phyloP scores from a whole-genome alignment of 2,797 vertebrate genomes.

The Jordanella pulchra region DNA sequence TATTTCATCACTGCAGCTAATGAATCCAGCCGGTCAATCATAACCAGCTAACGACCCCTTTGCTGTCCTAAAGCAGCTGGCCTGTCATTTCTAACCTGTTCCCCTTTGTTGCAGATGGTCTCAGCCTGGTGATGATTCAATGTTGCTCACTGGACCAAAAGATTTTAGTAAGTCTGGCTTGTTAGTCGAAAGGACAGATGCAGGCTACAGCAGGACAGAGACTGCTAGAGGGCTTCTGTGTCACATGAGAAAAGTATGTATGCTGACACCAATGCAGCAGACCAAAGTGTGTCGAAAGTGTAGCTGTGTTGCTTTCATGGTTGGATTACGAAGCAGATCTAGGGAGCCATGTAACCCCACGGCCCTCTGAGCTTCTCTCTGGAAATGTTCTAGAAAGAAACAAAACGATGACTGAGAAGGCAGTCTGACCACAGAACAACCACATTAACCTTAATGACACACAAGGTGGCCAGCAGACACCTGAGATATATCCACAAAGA shows the following conservation, averaged over 20 bases:
- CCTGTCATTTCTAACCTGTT: constrained; percentile 60
- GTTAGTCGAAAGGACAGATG: constrained; percentile 26
- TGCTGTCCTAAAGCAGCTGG: constrained; percentile 41
- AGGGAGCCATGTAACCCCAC: background rate
- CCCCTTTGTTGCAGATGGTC: constrained; percentile 52
- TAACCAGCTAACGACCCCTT: constrained; percentile 67
- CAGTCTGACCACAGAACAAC: background rate
- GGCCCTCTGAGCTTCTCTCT: background rate
- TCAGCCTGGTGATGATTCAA: constrained; percentile 48
- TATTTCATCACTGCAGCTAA: constrained; percentile 73
- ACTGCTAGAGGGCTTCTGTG: constrained; percentile 15
- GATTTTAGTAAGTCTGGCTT: constrained; percentile 19
- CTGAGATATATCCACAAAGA: too few species aligned
- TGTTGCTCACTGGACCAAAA: constrained; percentile 30
- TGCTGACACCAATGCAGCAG: background rate
- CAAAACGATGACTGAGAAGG: background rate
- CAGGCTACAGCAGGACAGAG: constrained; percentile 4
- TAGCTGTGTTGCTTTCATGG: constrained; percentile 6
- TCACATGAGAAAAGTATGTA: constrained; percentile 12
- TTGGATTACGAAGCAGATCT: background rate
- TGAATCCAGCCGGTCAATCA: constrained; percentile 67
- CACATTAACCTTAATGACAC: background rate
- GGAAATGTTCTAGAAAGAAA: constrained; percentile 1
- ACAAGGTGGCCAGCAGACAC: constrained; percentile 1
- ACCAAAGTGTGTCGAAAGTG: constrained; percentile 5